A percentile compares a stretch with the other conserved stretches of the same genome.
Evolutionary conservation across 2,797 vertebrate genomes (phyloP).

Genomic region (Agapornis canus): DNA sequence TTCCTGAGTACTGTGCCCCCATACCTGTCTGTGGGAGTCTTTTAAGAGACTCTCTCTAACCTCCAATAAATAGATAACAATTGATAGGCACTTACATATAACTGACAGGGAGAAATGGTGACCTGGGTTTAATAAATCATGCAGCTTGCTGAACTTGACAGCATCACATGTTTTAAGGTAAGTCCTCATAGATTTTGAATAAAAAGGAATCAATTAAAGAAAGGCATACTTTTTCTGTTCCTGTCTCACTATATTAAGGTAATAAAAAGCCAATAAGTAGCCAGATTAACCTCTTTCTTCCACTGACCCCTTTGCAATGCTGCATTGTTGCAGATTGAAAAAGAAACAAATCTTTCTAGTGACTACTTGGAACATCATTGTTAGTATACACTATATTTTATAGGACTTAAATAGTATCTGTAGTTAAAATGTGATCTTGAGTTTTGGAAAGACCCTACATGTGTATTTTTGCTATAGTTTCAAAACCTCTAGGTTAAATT

Average conservation of each 20-base stretch:
- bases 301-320: background rate
- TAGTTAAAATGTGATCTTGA: background rate
- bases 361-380: background rate
- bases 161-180: slow-evolving; percentile 26
- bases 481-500: background rate
- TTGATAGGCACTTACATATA: background rate
- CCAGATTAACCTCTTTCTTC: background rate
- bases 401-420: background rate
- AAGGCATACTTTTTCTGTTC: background rate
- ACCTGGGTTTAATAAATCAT: background rate
- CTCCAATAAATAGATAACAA: background rate
- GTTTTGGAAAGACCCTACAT: background rate
- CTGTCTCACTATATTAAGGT: background rate
- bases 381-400: background rate
- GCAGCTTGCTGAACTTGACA: background rate
- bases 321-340: background rate
- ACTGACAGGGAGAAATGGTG: slow-evolving; percentile 17
- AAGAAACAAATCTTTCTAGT: background rate
- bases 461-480: background rate
- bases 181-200: background rate
- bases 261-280: background rate
- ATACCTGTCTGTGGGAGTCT: background rate
- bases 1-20: background rate
- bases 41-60: background rate
- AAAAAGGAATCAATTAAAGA: background rate